phyloP scores from a whole-genome alignment of 2,797 vertebrate species.

The Hemitrygon akajei region DNA sequence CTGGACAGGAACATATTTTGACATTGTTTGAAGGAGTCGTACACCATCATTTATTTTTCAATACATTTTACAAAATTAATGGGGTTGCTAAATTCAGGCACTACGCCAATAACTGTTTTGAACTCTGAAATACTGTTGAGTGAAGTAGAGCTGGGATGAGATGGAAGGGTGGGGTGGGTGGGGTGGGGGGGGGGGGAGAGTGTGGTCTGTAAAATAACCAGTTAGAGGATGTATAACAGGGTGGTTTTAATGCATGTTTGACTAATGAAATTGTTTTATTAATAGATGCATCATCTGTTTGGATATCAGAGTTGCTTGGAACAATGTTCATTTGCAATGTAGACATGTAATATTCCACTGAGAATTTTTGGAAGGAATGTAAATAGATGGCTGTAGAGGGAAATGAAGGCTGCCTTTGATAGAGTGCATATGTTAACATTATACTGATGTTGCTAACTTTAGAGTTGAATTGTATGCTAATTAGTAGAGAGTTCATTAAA shows the following conservation, averaged over 20 bases:
- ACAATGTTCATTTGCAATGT: not conserved
- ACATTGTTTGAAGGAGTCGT: not conserved
- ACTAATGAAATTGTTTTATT: not conserved
- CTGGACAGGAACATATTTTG: conserved; percentile 4
- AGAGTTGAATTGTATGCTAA: not conserved
- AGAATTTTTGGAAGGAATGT: not conserved
- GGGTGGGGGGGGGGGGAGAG: no score
- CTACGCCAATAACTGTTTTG: conserved; percentile 2
- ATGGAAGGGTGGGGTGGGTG: no score
- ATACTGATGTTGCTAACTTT: not conserved
- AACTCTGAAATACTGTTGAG: not conserved
- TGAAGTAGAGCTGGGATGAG: not conserved
- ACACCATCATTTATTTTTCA: no score
- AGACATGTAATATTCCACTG: not conserved
- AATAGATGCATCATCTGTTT: not conserved
- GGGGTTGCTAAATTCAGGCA: not conserved
- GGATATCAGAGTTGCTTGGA: not conserved
- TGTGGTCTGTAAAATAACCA: not conserved
- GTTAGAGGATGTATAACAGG: not conserved
- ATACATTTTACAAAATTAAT: not conserved
- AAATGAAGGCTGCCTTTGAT: not conserved
- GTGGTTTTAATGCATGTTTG: not conserved
- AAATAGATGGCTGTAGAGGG: not conserved
- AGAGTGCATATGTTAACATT: no score
- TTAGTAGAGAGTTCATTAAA: not conserved